phyloP scores from a whole-genome alignment of 1,140 invertebrate genomes.

The Drosophila nikananu region DNA sequence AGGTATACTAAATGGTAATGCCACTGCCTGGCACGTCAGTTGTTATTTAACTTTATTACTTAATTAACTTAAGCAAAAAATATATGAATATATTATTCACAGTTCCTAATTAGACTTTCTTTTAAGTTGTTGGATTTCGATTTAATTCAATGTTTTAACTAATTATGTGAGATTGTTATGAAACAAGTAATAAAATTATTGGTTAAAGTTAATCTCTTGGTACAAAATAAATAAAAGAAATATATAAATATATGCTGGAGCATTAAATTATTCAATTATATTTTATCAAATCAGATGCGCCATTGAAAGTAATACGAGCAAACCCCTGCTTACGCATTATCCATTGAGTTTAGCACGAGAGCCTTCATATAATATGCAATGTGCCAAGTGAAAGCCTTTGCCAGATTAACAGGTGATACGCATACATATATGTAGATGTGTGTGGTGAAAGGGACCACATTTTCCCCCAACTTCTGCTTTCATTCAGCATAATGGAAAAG shows the following conservation, averaged over 20 bases:
- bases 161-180: neutral
- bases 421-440: too few relatives aligned
- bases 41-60: neutral
- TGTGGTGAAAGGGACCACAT: conserved; percentile 7
- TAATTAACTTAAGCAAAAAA: too few relatives aligned
- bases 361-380: conserved; percentile 12
- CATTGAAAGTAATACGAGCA: neutral
- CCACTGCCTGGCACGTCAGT: accelerated
- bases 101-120: neutral
- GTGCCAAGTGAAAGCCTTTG: conserved; percentile 13
- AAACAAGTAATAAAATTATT: neutral
- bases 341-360: neutral
- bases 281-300: neutral
- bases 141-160: neutral
- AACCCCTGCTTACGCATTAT: neutral
- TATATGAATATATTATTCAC: neutral
- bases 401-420: conserved; percentile 8
- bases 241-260: neutral
- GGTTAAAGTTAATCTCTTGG: too few relatives aligned
- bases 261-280: neutral
- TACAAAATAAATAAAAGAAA: too few relatives aligned
- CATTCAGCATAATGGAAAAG: conserved; percentile 69
- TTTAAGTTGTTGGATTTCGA: neutral
- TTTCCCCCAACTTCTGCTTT: conserved; percentile 10
- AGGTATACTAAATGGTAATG: conserved; percentile 47